Evolutionary conservation across 1,140 invertebrate species (phyloP).

Genomic region (Apis cerana): DNA sequence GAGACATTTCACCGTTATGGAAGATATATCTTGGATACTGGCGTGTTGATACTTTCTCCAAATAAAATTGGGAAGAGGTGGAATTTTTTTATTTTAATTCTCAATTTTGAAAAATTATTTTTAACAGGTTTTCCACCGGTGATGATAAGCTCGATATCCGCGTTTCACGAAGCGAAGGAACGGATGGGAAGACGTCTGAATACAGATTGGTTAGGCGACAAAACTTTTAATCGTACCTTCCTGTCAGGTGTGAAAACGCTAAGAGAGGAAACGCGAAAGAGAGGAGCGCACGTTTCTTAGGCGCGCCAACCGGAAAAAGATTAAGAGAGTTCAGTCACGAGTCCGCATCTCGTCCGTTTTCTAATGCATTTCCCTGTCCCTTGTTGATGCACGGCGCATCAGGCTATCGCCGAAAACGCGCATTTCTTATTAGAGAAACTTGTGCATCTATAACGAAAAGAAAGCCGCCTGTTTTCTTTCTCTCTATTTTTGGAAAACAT

Average conservation of each 20-base stretch:
- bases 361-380: not conserved
- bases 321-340: conserved; percentile 62
- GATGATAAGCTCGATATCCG: not conserved
- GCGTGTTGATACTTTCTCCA: too few relatives aligned
- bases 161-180: conserved; percentile 7
- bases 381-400: not conserved
- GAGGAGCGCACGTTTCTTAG: conserved; percentile 19
- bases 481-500: not conserved
- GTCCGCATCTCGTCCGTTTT: conserved; percentile 5
- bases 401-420: not conserved
- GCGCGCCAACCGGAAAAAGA: conserved; percentile 51
- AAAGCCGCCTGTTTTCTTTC: not conserved
- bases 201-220: conserved; percentile 15
- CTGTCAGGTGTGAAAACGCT: conserved; percentile 57
- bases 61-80: too few relatives aligned
- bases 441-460: not conserved
- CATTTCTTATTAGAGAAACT: conserved; percentile 5
- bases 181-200: conserved; percentile 30
- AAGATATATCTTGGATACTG: not conserved
- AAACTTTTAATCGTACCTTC: conserved; percentile 48
- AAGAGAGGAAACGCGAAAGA: conserved; percentile 5
- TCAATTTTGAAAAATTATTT: too few relatives aligned
- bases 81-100: too few relatives aligned
- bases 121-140: too few relatives aligned
- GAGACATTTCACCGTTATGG: not conserved